Percentiles rank a stretch among this genome's conserved stretches.
These are phyloP conservation scores for Noctua pronuba DNA, from an alignment of 2,888 invertebrate species.

Conservation along the genomic window DNA sequence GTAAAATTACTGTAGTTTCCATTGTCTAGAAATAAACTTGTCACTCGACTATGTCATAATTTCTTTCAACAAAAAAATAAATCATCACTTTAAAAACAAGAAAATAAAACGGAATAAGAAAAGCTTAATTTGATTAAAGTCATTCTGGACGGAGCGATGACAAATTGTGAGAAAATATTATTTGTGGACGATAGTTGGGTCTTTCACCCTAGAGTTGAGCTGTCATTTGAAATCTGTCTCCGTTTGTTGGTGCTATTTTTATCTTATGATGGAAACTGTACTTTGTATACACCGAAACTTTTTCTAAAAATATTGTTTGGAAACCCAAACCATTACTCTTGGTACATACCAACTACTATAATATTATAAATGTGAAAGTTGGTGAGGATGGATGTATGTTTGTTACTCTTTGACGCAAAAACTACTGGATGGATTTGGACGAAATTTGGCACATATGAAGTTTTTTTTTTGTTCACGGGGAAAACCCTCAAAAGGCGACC, in stretches of 20 bases:
- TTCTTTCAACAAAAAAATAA: constrained; percentile 2
- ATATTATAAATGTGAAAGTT: not conserved
- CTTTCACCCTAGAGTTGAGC: constrained; percentile 14
- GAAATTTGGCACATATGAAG: not conserved
- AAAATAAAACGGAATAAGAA: constrained; percentile 33
- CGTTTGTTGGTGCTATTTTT: constrained; percentile 23
- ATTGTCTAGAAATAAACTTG: constrained; percentile 12
- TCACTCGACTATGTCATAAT: not conserved
- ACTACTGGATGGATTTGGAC: not conserved
- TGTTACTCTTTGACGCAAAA: not conserved
- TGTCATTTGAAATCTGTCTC: constrained; percentile 27
- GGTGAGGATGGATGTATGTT: not conserved
- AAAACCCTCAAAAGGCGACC: too few species aligned
- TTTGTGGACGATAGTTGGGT: constrained; percentile 24
- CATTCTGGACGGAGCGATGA: constrained; percentile 29
- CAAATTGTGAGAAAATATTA: constrained; percentile 49
- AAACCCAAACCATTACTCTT: not conserved
- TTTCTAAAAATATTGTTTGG: not conserved
- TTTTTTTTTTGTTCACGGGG: too few species aligned
- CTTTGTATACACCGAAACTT: not conserved
- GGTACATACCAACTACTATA: not conserved
- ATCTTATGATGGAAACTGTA: constrained; percentile 4
- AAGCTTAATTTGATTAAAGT: constrained; percentile 38
- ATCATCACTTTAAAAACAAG: constrained; percentile 15
- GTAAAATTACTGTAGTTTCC: not conserved